Evolutionary conservation across 2,888 invertebrate species (phyloP).

Genomic region (Sarcophaga subvicina): DNA sequence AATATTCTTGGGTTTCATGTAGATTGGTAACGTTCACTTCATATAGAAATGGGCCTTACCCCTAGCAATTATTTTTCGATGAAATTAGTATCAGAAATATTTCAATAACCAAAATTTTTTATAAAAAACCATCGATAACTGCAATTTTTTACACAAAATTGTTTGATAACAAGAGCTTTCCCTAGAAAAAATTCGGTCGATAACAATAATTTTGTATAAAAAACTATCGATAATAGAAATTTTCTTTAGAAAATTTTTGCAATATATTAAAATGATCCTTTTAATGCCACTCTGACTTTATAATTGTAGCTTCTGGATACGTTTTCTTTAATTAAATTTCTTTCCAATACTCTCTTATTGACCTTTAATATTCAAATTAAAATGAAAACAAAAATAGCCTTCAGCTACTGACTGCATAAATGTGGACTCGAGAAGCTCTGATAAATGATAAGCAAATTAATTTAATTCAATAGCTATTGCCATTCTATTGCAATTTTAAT

Average conservation of each 20-base stretch:
- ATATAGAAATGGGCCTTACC: too few species aligned
- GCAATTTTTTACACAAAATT: too few species aligned
- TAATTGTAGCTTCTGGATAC: background rate
- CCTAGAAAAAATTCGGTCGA: too few species aligned
- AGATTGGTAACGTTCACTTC: too few species aligned
- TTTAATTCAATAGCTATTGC: slow-evolving; percentile 33
- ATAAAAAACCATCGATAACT: too few species aligned
- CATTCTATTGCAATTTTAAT: background rate
- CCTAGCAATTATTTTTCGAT: too few species aligned
- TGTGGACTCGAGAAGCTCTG: background rate
- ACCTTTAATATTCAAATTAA: background rate
- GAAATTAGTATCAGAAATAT: too few species aligned
- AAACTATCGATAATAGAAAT: background rate
- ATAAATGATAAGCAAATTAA: slow-evolving; percentile 61
- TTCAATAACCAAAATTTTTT: too few species aligned
- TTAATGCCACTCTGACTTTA: background rate
- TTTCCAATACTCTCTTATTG: background rate
- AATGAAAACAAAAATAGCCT: background rate
- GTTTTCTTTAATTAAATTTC: background rate
- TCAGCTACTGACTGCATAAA: background rate
- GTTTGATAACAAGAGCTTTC: too few species aligned
- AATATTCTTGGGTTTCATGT: too few species aligned
- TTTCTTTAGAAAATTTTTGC: background rate
- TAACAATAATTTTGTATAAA: too few species aligned
- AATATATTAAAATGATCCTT: background rate